These are phyloP conservation scores for Sylvia atricapilla DNA, from an alignment of 2,113 vertebrate species.

Conservation along the genomic window DNA sequence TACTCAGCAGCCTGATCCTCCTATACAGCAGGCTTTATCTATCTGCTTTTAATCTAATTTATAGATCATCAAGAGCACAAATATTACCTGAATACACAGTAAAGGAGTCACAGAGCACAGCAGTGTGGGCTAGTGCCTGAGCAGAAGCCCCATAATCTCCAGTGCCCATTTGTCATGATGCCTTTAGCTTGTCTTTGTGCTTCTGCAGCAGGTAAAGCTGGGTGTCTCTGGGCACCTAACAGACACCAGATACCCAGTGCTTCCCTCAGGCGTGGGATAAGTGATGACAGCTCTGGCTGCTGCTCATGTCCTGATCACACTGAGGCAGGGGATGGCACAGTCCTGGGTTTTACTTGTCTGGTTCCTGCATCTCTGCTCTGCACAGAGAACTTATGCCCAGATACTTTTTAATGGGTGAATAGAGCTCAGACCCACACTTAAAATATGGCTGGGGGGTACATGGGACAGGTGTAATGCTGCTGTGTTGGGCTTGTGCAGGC, in stretches of 20 bases:
- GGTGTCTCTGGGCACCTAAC: background rate
- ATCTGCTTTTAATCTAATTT: background rate
- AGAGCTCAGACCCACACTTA: background rate
- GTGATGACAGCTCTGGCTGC: background rate
- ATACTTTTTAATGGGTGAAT: accelerated
- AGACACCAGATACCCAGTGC: background rate
- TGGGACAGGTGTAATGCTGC: background rate
- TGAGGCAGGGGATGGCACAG: background rate
- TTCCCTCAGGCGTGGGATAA: background rate
- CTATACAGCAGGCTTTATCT: background rate
- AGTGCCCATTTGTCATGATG: background rate
- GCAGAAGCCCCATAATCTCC: background rate
- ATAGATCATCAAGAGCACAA: background rate
- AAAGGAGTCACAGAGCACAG: background rate
- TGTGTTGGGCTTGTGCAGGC: background rate
- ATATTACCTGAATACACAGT: background rate
- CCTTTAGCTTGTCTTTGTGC: background rate
- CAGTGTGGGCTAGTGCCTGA: background rate
- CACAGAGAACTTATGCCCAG: background rate
- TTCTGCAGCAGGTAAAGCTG: background rate
- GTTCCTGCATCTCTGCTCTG: background rate
- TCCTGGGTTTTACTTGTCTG: background rate
- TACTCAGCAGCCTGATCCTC: background rate
- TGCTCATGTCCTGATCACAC: background rate
- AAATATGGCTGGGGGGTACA: background rate